Conservation (phyloP, 2,888 invertebrate genomes). For the Malthinus flaveolus region DNA sequence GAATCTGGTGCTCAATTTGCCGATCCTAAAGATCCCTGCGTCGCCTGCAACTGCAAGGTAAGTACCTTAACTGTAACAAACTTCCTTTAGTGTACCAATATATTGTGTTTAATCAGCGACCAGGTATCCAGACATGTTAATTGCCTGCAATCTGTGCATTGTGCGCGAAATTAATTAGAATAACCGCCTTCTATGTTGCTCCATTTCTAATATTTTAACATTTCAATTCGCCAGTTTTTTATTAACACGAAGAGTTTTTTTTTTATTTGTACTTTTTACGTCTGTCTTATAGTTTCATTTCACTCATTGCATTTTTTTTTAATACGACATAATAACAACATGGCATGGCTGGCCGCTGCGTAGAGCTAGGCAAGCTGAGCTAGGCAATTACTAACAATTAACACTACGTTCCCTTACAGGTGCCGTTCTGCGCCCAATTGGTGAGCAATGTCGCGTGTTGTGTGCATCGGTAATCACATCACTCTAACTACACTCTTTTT, state of each 20-base stretch:
- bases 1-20: slow-evolving; percentile 63
- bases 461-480: slow-evolving; percentile 92
- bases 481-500: slow-evolving; percentile 61
- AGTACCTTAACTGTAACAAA: slow-evolving; percentile 42
- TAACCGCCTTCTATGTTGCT: slow-evolving; percentile 38
- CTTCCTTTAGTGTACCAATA: slow-evolving; percentile 8
- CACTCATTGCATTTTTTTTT: slow-evolving; percentile 1
- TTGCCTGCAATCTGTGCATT: slow-evolving; percentile 40
- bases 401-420: slow-evolving; percentile 68
- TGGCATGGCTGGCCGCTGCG: slow-evolving; percentile 51
- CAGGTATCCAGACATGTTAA: slow-evolving; percentile 40
- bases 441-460: slow-evolving; percentile 95
- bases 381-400: slow-evolving; percentile 57
- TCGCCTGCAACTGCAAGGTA: slow-evolving; percentile 76
- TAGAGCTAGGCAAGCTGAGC: slow-evolving; percentile 51
- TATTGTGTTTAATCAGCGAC: slow-evolving; percentile 30
- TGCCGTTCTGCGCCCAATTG: slow-evolving; percentile 92
- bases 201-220: slow-evolving; percentile 16
- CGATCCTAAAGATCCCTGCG: slow-evolving; percentile 67
- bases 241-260: not conserved
- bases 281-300: not conserved
- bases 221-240: slow-evolving; percentile 1
- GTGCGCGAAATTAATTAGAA: slow-evolving; percentile 28
- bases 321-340: slow-evolving; percentile 26
- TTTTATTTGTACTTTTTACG: not conserved